Base-by-base conservation (phyloP, 2,888 invertebrate species). In the Anaspis maculata region DNA sequence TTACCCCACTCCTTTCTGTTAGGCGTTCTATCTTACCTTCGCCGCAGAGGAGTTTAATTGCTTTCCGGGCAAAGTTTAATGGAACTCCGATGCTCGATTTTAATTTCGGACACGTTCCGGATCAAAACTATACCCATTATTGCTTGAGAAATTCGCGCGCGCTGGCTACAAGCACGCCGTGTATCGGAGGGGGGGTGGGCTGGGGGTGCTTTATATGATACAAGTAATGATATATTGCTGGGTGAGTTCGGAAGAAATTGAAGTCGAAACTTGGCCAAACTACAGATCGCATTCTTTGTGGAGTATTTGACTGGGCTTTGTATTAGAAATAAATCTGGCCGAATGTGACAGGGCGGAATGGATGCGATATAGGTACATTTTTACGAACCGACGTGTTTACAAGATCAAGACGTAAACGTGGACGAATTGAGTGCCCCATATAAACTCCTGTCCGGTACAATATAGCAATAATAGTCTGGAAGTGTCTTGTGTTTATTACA, bases 201-300 rank as follows among this genome's bases (percentile, higher is more conserved):
- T n/a, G n/a, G n/a, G n/a, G n/a, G n/a, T n/a, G n/a, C n/a, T n/a
- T n/a, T 19, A 23, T 30, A 31, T 15, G 36, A 36, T 31, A 31
- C 19, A 26, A 31, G 31, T 36, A 36, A 36, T 36, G 36, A 36
- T 36, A 22, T 36, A 36, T 30, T 26, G 27, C 27, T 27, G 14
- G 19, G 31, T 27, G 27, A 31, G 24, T 36, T 36, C 27, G 22
- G 26, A n/a, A 14, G 36, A 36, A 31, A 36, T 36, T 36, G 36
- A 31, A 36, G 30, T 3, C 27, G 14, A 35, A 36, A 36, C 36
- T 36, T 36, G 22, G 26, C 27, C 31, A 36, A 31, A 36, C 30
- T 31, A 31, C 36, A 9, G 5, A 9, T 5, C 9, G 9, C 19
- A 5, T 9, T 19, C 19, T 19, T 9, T 5, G 19, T 19, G 5